These are phyloP conservation scores for Meloidogyne chitwoodi DNA, from an alignment of 1,140 invertebrate species.

Conservation along the genomic window DNA sequence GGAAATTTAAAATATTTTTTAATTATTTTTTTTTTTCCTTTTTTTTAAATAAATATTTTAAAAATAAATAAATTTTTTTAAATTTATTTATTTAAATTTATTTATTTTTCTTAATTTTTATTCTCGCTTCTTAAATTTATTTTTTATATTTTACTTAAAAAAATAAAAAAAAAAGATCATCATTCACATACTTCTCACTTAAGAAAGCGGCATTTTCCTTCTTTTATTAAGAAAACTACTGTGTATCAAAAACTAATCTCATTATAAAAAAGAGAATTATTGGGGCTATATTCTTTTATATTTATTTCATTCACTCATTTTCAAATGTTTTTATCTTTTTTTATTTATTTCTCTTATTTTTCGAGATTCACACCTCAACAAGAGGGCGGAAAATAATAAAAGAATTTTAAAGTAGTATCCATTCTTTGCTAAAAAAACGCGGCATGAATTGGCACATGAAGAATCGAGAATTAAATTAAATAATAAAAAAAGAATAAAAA, in stretches of 20 bases:
- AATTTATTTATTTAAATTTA: too few species aligned
- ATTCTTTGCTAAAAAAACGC: not conserved
- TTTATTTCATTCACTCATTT: not conserved
- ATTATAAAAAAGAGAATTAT: not conserved
- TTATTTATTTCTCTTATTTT: not conserved
- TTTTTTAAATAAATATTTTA: too few species aligned
- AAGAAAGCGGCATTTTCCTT: not conserved
- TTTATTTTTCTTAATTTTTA: too few species aligned
- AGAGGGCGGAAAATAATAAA: not conserved
- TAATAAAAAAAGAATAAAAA: not conserved
- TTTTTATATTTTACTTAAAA: not conserved
- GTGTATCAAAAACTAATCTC: not conserved
- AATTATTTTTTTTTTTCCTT: too few species aligned
- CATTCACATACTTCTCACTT: not conserved
- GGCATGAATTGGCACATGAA: not conserved
- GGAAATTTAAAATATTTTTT: too few species aligned
- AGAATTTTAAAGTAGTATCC: not conserved
- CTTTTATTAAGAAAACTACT: too few species aligned
- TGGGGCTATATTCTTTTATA: not conserved
- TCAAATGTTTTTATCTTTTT: not conserved
- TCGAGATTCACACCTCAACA: not conserved
- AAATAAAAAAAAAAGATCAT: not conserved
- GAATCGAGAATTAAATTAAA: not conserved
- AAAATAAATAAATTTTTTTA: too few species aligned
- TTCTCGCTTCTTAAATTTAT: not conserved